Evolutionary conservation across 2,888 invertebrate genomes (phyloP).

Genomic region (Rhagium mordax): DNA sequence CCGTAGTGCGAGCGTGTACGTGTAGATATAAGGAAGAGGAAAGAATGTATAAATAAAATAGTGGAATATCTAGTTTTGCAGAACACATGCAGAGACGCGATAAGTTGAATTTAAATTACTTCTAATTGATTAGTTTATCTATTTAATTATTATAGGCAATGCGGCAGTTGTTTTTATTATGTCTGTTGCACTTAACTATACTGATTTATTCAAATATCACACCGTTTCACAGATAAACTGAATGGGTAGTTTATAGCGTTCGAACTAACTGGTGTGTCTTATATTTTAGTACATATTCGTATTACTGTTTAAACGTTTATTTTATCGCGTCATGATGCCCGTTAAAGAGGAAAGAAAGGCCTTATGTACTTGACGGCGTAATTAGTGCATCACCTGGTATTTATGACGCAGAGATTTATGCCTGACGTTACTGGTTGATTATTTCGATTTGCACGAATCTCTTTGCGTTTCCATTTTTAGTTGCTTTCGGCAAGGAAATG

Average conservation of each 20-base stretch:
- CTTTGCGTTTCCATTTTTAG: too few species aligned
- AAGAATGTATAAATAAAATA: slow-evolving; percentile 48
- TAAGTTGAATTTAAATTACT: slow-evolving; percentile 62
- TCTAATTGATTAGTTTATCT: slow-evolving; percentile 63
- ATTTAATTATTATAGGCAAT: slow-evolving; percentile 61
- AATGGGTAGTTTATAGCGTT: background rate
- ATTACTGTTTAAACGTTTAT: slow-evolving; percentile 10
- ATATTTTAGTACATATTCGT: background rate
- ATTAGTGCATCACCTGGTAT: background rate
- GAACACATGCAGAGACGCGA: slow-evolving; percentile 52
- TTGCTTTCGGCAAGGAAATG: too few species aligned
- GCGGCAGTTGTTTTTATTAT: slow-evolving; percentile 56
- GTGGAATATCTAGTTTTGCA: slow-evolving; percentile 58
- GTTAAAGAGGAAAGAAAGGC: background rate
- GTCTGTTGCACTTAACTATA: slow-evolving; percentile 51
- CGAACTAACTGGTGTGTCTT: background rate
- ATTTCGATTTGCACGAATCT: too few species aligned
- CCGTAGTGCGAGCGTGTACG: background rate
- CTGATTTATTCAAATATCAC: slow-evolving; percentile 52
- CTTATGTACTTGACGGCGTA: background rate
- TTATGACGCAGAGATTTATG: background rate
- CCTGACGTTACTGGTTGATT: too few species aligned
- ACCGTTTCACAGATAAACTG: slow-evolving; percentile 42
- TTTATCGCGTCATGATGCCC: slow-evolving; percentile 16
- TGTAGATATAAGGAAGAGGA: slow-evolving; percentile 3